A percentile compares a stretch with the other conserved stretches of the same genome.
Conservation (phyloP, 2,113 vertebrate species). For the Neogobius melanostomus region DNA sequence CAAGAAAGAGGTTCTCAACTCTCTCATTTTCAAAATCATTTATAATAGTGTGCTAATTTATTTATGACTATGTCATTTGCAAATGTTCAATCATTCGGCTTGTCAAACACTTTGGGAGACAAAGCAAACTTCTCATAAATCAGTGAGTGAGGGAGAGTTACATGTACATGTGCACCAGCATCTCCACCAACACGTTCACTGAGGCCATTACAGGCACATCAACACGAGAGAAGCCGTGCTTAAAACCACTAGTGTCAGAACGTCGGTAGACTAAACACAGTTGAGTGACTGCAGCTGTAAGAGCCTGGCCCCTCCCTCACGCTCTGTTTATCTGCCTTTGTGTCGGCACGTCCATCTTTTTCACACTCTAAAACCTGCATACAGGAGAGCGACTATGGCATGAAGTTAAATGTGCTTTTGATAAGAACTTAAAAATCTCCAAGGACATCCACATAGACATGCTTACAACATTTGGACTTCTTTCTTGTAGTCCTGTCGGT, state of each 20-base stretch:
- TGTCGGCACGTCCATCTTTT: slow-evolving; percentile 6
- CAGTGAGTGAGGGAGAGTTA: slow-evolving; percentile 27
- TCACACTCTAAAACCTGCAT: slow-evolving; percentile 4
- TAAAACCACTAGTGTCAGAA: slow-evolving; percentile 70
- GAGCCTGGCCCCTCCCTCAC: slow-evolving; percentile 13
- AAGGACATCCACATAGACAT: slow-evolving; percentile 31
- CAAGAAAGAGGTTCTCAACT: too few relatives aligned
- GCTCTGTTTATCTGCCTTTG: neutral
- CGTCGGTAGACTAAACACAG: slow-evolving; percentile 75
- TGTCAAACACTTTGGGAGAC: slow-evolving; percentile 1
- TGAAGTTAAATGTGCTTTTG: slow-evolving; percentile 63
- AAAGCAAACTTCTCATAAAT: slow-evolving; percentile 5
- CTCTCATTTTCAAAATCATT: too few relatives aligned
- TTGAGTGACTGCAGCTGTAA: slow-evolving; percentile 74
- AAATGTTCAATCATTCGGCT: neutral
- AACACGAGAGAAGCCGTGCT: slow-evolving; percentile 52
- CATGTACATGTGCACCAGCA: slow-evolving; percentile 15
- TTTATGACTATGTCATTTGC: too few relatives aligned
- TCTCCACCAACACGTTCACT: slow-evolving; percentile 33
- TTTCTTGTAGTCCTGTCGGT: slow-evolving; percentile 60
- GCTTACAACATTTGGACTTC: slow-evolving; percentile 41
- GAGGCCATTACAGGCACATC: slow-evolving; percentile 58
- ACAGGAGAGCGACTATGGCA: slow-evolving; percentile 25
- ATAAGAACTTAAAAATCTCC: slow-evolving; percentile 61
- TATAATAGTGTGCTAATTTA: too few relatives aligned